These are phyloP conservation scores for Orthonyx spaldingii DNA, from an alignment of 2,113 vertebrate species.

Conservation along the genomic window DNA sequence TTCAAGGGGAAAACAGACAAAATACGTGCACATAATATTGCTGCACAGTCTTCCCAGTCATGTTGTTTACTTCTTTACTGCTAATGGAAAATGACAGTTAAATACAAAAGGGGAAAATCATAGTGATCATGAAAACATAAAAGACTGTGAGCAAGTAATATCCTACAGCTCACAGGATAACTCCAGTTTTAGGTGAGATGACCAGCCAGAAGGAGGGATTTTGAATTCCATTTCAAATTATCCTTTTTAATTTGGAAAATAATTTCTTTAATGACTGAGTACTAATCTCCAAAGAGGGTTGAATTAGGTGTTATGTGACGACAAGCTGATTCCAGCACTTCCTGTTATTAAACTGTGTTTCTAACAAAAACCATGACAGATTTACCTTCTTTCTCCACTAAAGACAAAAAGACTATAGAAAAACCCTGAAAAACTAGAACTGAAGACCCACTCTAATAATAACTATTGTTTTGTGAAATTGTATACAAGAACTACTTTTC, in stretches of 20 bases:
- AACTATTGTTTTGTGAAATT: neutral
- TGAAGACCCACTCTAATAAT: neutral
- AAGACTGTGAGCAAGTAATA: neutral
- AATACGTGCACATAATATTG: neutral
- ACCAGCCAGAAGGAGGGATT: neutral
- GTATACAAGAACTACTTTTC: neutral
- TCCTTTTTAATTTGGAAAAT: neutral
- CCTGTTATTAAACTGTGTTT: neutral
- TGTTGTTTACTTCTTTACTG: neutral
- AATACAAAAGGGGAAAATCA: neutral
- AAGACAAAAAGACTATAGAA: neutral
- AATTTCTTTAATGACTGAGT: neutral
- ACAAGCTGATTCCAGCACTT: neutral
- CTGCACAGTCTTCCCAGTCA: neutral
- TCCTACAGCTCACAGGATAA: neutral
- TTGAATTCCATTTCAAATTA: neutral
- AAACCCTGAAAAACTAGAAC: neutral
- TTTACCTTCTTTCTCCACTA: neutral
- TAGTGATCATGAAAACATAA: neutral
- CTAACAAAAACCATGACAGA: neutral
- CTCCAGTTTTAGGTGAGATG: neutral
- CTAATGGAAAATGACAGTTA: neutral
- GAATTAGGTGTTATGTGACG: neutral
- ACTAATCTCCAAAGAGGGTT: neutral
- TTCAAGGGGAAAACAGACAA: neutral